Evolutionary conservation across 2,797 vertebrate genomes (phyloP).

Genomic region (Adelosebastes latens): DNA sequence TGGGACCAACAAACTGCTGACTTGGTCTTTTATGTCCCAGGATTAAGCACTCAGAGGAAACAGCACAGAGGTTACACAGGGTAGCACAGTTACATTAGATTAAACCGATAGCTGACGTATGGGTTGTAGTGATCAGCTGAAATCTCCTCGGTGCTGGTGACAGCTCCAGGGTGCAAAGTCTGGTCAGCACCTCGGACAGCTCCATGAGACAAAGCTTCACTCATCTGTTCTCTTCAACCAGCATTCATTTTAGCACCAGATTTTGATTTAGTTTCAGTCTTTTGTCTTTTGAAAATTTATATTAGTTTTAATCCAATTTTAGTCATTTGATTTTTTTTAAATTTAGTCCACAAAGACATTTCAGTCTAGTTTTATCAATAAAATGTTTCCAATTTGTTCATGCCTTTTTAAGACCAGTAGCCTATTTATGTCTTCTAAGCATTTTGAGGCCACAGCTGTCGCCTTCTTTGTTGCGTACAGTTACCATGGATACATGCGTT

Average conservation of each 20-base stretch:
- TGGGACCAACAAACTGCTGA: constrained; percentile 4
- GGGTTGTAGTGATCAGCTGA: too few species aligned
- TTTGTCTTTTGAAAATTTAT: background rate
- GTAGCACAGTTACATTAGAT: background rate
- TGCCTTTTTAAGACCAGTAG: too few species aligned
- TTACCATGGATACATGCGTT: background rate
- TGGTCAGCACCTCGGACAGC: too few species aligned
- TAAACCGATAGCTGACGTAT: too few species aligned
- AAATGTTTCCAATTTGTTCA: too few species aligned
- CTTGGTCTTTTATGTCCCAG: background rate
- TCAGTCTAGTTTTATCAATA: background rate
- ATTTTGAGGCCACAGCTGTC: background rate
- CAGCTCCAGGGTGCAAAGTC: too few species aligned
- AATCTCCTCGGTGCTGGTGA: too few species aligned
- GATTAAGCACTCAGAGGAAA: background rate
- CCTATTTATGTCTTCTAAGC: background rate
- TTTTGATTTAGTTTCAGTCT: background rate
- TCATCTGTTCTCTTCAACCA: too few species aligned
- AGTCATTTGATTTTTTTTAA: background rate
- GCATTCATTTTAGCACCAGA: too few species aligned
- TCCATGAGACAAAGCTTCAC: too few species aligned
- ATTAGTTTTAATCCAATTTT: background rate
- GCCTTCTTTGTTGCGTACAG: background rate
- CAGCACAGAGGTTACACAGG: background rate
- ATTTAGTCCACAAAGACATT: background rate